Base-by-base conservation (phyloP, 2,113 vertebrate genomes). In the Paratilapia polleni region DNA sequence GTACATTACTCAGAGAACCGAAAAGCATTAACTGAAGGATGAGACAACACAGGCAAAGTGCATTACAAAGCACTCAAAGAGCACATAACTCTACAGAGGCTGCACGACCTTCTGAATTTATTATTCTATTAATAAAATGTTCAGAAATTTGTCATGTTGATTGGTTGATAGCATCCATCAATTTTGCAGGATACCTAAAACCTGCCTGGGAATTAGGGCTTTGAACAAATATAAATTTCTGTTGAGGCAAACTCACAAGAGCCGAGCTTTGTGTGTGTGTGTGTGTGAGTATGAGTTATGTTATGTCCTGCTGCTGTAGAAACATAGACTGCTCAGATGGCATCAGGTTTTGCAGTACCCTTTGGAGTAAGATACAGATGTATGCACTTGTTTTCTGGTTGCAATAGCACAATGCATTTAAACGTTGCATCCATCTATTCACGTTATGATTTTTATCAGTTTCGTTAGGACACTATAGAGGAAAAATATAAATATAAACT, bases 41-140 rank as follows among this genome's bases (percentile, higher is more conserved):
- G 63, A 66, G 36, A 86, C 62, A 78, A 49, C 63, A 81, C 66
- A 73, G 57, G 79, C 60, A 78, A 78, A 87, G 54, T 62, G 62
- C 85, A 86, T 87, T 90, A 84, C 36, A 86, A 85, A 85, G 31
- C 59, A 77, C 79, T 83, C 62, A 74, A 74, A 74, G 74, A 78
- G 54, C 3, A 6, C 64, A 26, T 56, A 43, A 62, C 63, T 66
- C 66, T 74, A 59, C 68, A 56, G 74, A 86, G 63, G 56, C 59
- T 17, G 43, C 61, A 80, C 17, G 31, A 52, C 64, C 57, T 34
- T 76, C 22, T 20, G 68, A 75, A 87, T 88, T 26, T 88, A 83
- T 82, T 80, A 80, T 84, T 70, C 82, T 84, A 41, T 85, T 59
- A 81, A 87, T 82, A 86, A 82, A 73, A 73, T 85, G 81, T 89